These are phyloP conservation scores for Netelia inedita DNA, from an alignment of 2,888 invertebrate species.

Conservation along the genomic window DNA sequence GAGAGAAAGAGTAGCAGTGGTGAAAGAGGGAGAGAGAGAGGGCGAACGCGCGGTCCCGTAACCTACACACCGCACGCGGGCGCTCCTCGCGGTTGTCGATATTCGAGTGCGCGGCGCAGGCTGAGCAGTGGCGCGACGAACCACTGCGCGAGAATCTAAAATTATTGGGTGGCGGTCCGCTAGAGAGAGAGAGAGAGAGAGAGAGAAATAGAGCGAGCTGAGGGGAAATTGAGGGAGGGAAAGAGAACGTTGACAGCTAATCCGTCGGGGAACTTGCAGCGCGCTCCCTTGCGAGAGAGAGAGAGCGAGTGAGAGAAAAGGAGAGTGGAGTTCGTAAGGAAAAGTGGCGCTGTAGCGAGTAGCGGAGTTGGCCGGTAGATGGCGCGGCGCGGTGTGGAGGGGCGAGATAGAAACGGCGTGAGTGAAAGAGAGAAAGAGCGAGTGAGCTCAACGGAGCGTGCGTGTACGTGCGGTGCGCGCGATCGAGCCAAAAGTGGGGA, in stretches of 20 bases:
- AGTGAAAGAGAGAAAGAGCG: slow-evolving; percentile 43
- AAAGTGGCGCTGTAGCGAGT: not conserved
- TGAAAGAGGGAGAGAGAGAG: slow-evolving; percentile 11
- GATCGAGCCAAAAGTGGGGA: slow-evolving; percentile 33
- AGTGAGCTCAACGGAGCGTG: slow-evolving; percentile 53
- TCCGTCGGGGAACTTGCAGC: slow-evolving; percentile 61
- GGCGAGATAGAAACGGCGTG: slow-evolving; percentile 38
- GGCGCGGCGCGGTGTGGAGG: slow-evolving; percentile 22
- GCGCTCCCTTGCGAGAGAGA: slow-evolving; percentile 16
- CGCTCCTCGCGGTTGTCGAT: slow-evolving; percentile 80
- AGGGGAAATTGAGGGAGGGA: slow-evolving; percentile 30
- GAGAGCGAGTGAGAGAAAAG: slow-evolving; percentile 25
- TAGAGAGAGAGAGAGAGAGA: slow-evolving; percentile 60
- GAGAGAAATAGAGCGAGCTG: slow-evolving; percentile 25
- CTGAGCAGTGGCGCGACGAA: slow-evolving; percentile 81
- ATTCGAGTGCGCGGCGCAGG: slow-evolving; percentile 83
- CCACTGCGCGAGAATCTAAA: slow-evolving; percentile 82
- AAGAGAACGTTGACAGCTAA: slow-evolving; percentile 73
- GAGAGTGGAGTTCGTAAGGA: slow-evolving; percentile 33
- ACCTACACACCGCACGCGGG: slow-evolving; percentile 61
- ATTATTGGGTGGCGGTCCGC: slow-evolving; percentile 78
- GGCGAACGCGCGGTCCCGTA: slow-evolving; percentile 41
- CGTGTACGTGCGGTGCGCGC: slow-evolving; percentile 54
- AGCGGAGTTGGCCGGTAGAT: no score
- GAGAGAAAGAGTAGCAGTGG: not conserved